Evolutionary conservation across 2,797 vertebrate genomes (phyloP).

Genomic region (Chelon auratus): DNA sequence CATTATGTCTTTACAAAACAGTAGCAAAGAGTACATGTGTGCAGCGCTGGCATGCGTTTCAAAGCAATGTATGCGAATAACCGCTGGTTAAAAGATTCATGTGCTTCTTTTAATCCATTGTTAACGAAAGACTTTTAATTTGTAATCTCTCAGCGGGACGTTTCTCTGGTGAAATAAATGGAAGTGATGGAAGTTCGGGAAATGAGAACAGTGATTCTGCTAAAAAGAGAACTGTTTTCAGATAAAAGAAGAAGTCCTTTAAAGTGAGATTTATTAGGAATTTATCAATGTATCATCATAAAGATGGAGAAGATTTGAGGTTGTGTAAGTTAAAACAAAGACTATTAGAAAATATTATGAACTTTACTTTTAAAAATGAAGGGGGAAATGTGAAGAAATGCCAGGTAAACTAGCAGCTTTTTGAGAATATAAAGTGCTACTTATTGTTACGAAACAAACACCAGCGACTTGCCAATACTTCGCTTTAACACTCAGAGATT

Average conservation of each 20-base stretch:
- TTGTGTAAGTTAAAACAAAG: neutral
- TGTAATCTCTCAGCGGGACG: conserved; percentile 10
- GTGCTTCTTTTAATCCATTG: neutral
- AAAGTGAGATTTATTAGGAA: conserved; percentile 4
- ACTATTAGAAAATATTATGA: neutral
- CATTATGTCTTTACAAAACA: conserved; percentile 2
- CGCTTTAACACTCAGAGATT: conserved; percentile 18
- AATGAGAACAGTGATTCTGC: neutral
- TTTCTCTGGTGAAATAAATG: conserved; percentile 5
- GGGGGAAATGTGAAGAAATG: neutral
- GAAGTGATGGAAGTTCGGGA: neutral
- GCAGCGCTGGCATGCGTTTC: neutral
- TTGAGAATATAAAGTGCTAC: neutral
- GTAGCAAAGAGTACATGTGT: neutral
- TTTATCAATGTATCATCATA: neutral
- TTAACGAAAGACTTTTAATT: neutral
- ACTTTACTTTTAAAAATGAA: neutral
- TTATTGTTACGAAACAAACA: conserved; percentile 15
- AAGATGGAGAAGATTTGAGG: neutral
- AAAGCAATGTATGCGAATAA: conserved; percentile 10
- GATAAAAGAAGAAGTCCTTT: neutral
- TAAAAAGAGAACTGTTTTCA: too few relatives aligned
- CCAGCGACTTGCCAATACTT: conserved; percentile 12
- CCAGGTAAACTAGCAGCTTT: neutral
- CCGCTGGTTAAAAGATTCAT: neutral